Evolutionary conservation across 2,888 invertebrate species (phyloP).

Genomic region (Dexiosoma caninum): DNA sequence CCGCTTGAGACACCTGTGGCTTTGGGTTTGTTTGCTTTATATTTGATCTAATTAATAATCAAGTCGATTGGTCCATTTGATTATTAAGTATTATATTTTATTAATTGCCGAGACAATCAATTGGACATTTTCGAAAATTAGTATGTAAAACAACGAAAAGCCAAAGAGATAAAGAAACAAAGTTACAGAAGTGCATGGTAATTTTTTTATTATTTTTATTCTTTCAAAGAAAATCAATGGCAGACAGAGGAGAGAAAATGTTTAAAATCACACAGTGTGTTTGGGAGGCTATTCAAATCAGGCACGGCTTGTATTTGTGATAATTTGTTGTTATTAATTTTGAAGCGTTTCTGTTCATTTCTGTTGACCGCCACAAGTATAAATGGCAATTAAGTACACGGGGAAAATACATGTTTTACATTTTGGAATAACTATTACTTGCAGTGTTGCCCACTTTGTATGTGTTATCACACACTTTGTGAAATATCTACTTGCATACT

Average conservation of each 20-base stretch:
- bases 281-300: slow-evolving; percentile 32
- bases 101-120: slow-evolving; percentile 64
- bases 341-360: slow-evolving; percentile 39
- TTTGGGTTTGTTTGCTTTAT: slow-evolving; percentile 67
- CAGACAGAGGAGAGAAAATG: slow-evolving; percentile 6
- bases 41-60: slow-evolving; percentile 74
- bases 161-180: slow-evolving; percentile 38
- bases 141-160: slow-evolving; percentile 49
- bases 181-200: slow-evolving; percentile 30
- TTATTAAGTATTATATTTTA: slow-evolving; percentile 62
- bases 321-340: slow-evolving; percentile 62
- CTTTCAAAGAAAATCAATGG: not conserved
- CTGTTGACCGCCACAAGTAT: no score
- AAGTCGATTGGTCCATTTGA: slow-evolving; percentile 59
- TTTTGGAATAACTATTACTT: no score
- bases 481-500: no score
- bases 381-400: slow-evolving; percentile 51
- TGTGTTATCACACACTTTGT: no score
- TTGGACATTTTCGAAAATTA: slow-evolving; percentile 62
- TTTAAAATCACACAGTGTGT: slow-evolving; percentile 27
- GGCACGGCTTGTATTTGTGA: slow-evolving; percentile 55
- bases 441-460: no score
- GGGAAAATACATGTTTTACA: slow-evolving; percentile 3
- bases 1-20: slow-evolving; percentile 70
- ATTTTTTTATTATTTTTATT: not conserved